phyloP scores from a whole-genome alignment of 2,113 vertebrate species.

The Dolichallabes microphthalmus region DNA sequence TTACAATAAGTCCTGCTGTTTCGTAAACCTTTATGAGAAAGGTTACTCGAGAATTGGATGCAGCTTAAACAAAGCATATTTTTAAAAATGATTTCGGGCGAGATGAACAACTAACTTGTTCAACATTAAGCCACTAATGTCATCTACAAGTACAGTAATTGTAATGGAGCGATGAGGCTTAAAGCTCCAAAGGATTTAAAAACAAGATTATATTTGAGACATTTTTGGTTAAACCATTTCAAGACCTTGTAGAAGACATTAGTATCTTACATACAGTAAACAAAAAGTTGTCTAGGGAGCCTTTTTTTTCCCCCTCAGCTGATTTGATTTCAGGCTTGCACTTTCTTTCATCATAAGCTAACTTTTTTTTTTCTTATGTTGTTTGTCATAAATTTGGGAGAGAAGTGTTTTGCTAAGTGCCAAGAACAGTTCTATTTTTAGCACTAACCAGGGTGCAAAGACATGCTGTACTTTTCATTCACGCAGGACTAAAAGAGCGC shows the following conservation, averaged over 20 bases:
- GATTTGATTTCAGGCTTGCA: not conserved
- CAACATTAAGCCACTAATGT: not conserved
- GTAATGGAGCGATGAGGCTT: not conserved
- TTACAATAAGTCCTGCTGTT: not conserved
- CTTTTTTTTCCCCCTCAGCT: not conserved
- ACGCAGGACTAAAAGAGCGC: constrained; percentile 36
- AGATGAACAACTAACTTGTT: not conserved
- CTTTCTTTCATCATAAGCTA: constrained; percentile 15
- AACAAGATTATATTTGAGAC: not conserved
- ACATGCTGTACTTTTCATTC: constrained; percentile 33
- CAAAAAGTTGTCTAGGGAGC: not conserved
- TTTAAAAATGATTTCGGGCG: not conserved
- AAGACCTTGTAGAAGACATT: not conserved
- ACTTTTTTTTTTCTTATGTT: not conserved
- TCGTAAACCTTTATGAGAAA: not conserved
- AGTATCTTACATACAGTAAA: not conserved
- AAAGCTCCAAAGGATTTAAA: not conserved
- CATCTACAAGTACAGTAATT: no score
- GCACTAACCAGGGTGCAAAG: constrained; percentile 8
- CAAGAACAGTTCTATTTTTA: constrained; percentile 1
- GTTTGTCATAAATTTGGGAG: constrained; percentile 10
- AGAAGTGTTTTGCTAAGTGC: constrained; percentile 4
- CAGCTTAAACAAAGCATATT: not conserved
- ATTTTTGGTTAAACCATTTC: not conserved
- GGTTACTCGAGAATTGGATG: not conserved